Conservation (phyloP, 2,888 invertebrate genomes). For the Trichopoda pennipes region DNA sequence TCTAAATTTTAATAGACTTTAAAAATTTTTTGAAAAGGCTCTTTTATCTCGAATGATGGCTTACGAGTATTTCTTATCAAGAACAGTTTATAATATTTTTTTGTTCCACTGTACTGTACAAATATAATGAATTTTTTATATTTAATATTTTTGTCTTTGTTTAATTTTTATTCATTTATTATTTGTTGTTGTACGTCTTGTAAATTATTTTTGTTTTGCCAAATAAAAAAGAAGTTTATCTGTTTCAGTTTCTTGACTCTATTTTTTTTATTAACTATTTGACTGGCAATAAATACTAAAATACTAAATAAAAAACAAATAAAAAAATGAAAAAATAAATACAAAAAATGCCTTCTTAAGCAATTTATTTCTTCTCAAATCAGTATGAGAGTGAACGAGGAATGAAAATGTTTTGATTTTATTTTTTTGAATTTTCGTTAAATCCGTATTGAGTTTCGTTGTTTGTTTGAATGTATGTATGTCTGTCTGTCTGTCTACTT, state of each 20-base stretch:
- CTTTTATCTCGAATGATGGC: no score
- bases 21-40: no score
- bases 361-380: slow-evolving; percentile 26
- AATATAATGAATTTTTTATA: slow-evolving; percentile 18
- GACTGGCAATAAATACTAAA: slow-evolving; percentile 48
- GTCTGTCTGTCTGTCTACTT: slow-evolving; percentile 25
- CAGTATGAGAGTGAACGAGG: not conserved
- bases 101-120: slow-evolving; percentile 5
- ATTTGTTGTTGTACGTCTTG: not conserved
- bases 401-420: no score
- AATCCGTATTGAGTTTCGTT: slow-evolving; percentile 48
- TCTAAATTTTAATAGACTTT: no score
- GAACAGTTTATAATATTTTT: not conserved
- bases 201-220: not conserved
- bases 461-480: no score
- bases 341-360: slow-evolving; percentile 47
- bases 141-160: slow-evolving; percentile 12
- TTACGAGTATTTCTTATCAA: no score
- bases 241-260: slow-evolving; percentile 58
- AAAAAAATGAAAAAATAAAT: slow-evolving; percentile 14
- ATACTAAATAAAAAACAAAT: slow-evolving; percentile 17
- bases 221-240: slow-evolving; percentile 37
- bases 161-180: slow-evolving; percentile 32
- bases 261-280: slow-evolving; percentile 44
- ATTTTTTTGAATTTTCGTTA: slow-evolving; percentile 35